Base-by-base conservation (phyloP, 2,888 invertebrate genomes). In the Clitarchus hookeri region DNA sequence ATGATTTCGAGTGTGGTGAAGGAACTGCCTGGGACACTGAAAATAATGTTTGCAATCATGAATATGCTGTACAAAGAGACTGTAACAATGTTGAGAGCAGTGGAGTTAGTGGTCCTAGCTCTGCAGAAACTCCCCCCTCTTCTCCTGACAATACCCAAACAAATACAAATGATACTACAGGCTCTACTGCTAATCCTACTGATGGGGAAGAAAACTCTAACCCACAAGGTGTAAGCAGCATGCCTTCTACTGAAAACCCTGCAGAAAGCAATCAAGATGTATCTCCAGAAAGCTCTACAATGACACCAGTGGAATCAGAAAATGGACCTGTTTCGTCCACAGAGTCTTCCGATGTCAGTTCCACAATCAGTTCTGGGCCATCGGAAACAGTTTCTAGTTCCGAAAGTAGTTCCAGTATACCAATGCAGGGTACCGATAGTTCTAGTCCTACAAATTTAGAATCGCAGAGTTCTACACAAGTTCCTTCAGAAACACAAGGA, bases 11-110 rank as follows among this genome's bases (percentile, higher is more conserved):
- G 12, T 94, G 94, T 89, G 93, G 93, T 0, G 92, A 92, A 44
- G 93, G 93, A 82, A 94, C 94, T 0, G 92, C 94, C 77, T 94
- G 94, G 94, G 93, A 94, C 90, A 92, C 93, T 88, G 91, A 92
- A 77, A 92, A 93, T 85, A 92, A 93, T 89, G 92, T 92, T 0
- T 95, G 95, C 89, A 93, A 93, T 90, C 92, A 94, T 89, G 86
- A 84, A 53, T 48, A 44, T 16, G 83, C 83, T n/a, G 84, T 86
- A 3, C 83, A 79, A 26, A 84, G 86, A 36, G 84, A 86, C 25
- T 86, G 86, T 27, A 85, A 85, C n/a, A 54, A 48, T n/a, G 36
- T 19, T n/a, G 53, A 79, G 23, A 84, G 27, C 23, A 85, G 80
- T 19, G 36, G 54, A 12, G 36, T 19, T n/a, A 26, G 53, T 26